Evolutionary conservation across 2,888 invertebrate species (phyloP), one percentile per base, ranked within the genome.

Genomic region (Opisthograptis luteolata): DNA sequence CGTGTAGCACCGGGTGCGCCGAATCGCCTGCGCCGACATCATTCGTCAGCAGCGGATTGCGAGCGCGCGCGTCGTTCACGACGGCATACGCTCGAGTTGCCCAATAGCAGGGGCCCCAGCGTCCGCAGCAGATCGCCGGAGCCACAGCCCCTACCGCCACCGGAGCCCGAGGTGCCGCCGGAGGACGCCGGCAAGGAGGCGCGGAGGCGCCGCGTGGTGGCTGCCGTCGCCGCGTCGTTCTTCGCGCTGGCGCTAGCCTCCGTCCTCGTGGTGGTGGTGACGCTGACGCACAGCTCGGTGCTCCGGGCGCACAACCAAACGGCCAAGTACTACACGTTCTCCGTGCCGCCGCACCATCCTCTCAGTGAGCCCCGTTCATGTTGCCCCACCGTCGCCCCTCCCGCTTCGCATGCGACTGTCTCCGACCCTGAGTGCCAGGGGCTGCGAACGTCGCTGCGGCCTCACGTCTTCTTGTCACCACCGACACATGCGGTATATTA

Each of bases 221-320:
- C 93, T 69, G 92, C 94, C 66, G 93, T 95, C 51, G 92, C 95
- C 60, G 94, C 93, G 22, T 94, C 94, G 22, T 95, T 95, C 85
- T 86, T 94, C 81, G 94, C 95, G 78, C 91, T 96, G 69, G 92
- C 94, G 63, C 91, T 94, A 69, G 93, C 95, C 51, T 94, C 95
- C 68, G 93, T 95, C 58, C 92, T 95, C 71, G 94, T 94, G 70
- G 95, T 96, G 75, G 93, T 96, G 74, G 93, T 96, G 70, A 95
- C 96, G 45, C 92, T 96, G 76, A 95, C 94, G 34, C 94, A 94
- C 87, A 92, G 94, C 83, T 92, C 93, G 66, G 93, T 93, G 69
- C 88, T 92, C 53, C 92, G 91, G 70, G 92, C 92, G 55, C 92
- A 93, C 79, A 92, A 92, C 76, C 93, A 93, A 79, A 92, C 93